Conservation (phyloP, 1,140 invertebrate genomes). For the Wasmannia auropunctata region DNA sequence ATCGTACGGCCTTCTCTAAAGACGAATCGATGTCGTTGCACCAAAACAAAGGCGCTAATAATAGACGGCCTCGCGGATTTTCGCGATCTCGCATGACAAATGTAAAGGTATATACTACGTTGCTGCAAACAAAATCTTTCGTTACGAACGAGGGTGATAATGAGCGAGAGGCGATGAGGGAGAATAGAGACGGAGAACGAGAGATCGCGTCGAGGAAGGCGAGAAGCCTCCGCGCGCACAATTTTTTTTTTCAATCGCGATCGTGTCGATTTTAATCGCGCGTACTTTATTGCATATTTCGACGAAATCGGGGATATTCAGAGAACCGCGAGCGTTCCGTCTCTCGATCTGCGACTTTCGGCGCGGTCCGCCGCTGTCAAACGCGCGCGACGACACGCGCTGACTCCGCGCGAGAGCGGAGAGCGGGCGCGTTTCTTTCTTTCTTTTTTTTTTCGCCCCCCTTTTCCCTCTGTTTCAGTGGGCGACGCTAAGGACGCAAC, state of each 20-base stretch:
- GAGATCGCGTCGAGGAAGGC: neutral
- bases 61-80: constrained; percentile 53
- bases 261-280: neutral
- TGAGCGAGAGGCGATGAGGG: neutral
- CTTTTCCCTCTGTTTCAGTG: neutral
- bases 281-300: neutral
- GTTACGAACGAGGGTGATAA: neutral
- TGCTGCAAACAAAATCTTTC: neutral
- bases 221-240: neutral
- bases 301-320: neutral
- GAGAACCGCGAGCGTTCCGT: neutral
- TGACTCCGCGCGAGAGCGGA: neutral
- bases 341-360: too few relatives aligned
- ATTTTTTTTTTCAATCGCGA: neutral
- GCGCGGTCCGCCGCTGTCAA: neutral
- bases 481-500: constrained; percentile 28
- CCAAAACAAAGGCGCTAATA: constrained; percentile 71
- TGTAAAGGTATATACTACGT: neutral
- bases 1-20: too few relatives aligned
- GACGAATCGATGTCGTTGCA: constrained; percentile 59
- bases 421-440: neutral
- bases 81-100: constrained; percentile 45
- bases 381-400: neutral
- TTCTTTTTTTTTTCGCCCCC: neutral
- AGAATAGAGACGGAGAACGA: constrained; percentile 9